Percentiles rank a stretch among this genome's conserved stretches.
These are phyloP conservation scores for Papilio glaucus DNA, from an alignment of 1,140 invertebrate species.

Conservation along the genomic window DNA sequence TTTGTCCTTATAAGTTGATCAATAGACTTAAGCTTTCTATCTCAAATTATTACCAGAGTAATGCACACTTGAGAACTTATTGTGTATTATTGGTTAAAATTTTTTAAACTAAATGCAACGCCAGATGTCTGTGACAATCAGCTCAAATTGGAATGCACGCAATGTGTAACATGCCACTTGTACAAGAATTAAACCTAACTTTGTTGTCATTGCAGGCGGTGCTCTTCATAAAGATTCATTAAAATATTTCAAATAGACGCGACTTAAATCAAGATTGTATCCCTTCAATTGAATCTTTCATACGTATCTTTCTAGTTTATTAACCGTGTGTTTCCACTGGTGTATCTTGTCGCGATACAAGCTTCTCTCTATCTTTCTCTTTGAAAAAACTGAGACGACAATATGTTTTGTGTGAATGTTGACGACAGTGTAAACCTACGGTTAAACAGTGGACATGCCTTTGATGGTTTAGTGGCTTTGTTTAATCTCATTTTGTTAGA, in stretches of 20 bases:
- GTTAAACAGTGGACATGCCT: neutral
- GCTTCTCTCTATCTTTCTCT: no score
- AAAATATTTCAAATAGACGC: neutral
- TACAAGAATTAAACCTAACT: neutral
- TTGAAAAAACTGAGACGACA: no score
- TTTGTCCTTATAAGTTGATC: neutral
- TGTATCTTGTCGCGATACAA: no score
- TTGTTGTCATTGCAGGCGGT: neutral
- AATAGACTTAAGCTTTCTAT: neutral
- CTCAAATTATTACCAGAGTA: neutral
- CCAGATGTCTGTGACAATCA: neutral
- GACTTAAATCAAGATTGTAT: neutral
- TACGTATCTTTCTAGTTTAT: neutral
- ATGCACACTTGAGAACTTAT: neutral
- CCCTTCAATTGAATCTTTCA: neutral
- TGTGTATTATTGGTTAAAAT: neutral
- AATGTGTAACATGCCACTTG: neutral
- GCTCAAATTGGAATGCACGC: neutral
- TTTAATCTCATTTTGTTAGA: neutral
- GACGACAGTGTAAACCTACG: no score
- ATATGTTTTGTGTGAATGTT: no score
- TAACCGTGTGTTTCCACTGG: no score
- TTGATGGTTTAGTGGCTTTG: neutral
- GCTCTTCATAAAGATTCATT: constrained; percentile 6
- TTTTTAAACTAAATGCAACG: neutral